These are phyloP conservation scores for Erebia palarica DNA, from an alignment of 2,888 invertebrate genomes.

Conservation along the genomic window DNA sequence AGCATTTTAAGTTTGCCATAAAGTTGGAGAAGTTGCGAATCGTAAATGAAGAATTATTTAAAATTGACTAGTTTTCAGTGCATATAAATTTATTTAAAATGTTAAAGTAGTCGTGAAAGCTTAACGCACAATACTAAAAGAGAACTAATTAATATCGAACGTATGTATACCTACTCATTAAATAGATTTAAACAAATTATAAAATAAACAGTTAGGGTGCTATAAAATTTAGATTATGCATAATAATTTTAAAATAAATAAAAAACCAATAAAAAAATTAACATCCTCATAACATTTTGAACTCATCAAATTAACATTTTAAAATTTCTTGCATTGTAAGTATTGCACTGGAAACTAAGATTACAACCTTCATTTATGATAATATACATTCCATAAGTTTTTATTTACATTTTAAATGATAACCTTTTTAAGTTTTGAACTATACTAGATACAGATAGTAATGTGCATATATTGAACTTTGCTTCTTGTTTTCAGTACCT, in stretches of 20 bases:
- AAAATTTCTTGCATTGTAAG: background rate
- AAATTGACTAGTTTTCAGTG: constrained; percentile 35
- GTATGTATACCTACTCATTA: constrained; percentile 15
- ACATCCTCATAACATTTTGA: background rate
- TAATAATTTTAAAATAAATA: constrained; percentile 25
- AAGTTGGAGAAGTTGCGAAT: constrained; percentile 31
- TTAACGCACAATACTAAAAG: constrained; percentile 21
- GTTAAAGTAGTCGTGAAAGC: constrained; percentile 2
- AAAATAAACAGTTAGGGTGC: constrained; percentile 28
- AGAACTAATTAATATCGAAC: constrained; percentile 19
- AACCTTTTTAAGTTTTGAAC: constrained; percentile 24
- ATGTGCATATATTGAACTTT: constrained; percentile 30
- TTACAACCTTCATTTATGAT: constrained; percentile 20
- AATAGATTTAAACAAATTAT: constrained; percentile 18
- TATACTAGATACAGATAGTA: constrained; percentile 15
- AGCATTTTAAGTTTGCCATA: constrained; percentile 28
- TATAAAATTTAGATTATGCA: constrained; percentile 32
- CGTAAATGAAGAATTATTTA: constrained; percentile 20
- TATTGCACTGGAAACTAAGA: constrained; percentile 35
- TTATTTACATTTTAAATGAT: constrained; percentile 1
- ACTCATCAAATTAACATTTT: constrained; percentile 4
- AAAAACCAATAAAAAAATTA: background rate
- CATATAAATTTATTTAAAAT: constrained; percentile 10
- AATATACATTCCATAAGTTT: constrained; percentile 36
- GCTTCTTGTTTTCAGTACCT: constrained; percentile 14